phyloP scores from a whole-genome alignment of 2,888 invertebrate genomes.

The Rhimphoctona megacephalus region DNA sequence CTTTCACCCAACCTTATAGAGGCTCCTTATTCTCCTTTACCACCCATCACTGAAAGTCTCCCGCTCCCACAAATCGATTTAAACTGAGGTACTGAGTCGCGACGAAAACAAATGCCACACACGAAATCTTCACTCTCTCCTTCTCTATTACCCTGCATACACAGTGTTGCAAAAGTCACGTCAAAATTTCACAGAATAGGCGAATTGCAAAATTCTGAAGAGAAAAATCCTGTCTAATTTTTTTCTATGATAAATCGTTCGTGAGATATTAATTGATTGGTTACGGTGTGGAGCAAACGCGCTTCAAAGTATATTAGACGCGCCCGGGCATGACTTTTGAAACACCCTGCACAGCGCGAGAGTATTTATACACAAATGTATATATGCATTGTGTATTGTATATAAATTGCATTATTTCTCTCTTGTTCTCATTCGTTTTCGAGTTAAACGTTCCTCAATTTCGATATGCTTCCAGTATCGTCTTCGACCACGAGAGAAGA shows the following conservation, averaged over 20 bases:
- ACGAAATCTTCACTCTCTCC: conserved; percentile 35
- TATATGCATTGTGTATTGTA: conserved; percentile 4
- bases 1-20: conserved; percentile 22
- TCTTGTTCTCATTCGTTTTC: conserved; percentile 29
- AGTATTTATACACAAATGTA: neutral
- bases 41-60: conserved; percentile 22
- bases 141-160: neutral
- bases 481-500: conserved; percentile 54
- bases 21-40: conserved; percentile 20
- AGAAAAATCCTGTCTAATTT: neutral
- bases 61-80: conserved; percentile 56
- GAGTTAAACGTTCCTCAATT: conserved; percentile 1
- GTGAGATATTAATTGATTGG: neutral
- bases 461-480: conserved; percentile 16
- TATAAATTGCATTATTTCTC: conserved; percentile 4
- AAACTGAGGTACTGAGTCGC: conserved; percentile 40
- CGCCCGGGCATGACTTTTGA: neutral
- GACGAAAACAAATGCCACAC: conserved; percentile 57
- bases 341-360: neutral
- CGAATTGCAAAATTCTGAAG: neutral
- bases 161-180: neutral
- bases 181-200: neutral
- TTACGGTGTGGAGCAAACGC: neutral
- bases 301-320: neutral
- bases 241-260: neutral